Percentiles rank a stretch among this genome's conserved stretches.
Conservation (phyloP, 35 echinoderm and acorn worm species). For the Apostichopus japonicus region DNA sequence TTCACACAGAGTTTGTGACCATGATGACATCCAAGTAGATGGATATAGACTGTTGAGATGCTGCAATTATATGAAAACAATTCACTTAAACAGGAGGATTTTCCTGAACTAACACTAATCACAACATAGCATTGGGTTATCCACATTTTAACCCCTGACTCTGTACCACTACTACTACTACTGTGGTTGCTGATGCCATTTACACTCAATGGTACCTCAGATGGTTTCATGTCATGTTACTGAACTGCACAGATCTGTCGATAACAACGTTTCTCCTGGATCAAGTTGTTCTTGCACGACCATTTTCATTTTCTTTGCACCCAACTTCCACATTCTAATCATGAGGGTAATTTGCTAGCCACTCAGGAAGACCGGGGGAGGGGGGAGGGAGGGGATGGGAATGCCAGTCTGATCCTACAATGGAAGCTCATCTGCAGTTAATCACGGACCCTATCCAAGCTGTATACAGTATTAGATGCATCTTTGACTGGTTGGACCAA, state of each 20-base stretch:
- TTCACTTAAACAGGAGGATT: conserved; percentile 44
- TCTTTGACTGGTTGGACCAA: neutral
- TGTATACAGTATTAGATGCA: too few relatives aligned
- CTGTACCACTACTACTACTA: neutral
- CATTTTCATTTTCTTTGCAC: conserved; percentile 20
- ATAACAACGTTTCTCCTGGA: neutral
- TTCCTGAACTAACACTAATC: conserved; percentile 48
- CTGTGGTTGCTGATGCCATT: neutral
- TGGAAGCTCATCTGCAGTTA: neutral
- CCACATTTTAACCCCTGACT: conserved; percentile 5
- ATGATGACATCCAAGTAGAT: conserved; percentile 60
- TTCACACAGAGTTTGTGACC: conserved; percentile 58
- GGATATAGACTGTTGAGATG: neutral
- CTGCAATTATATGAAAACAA: conserved; percentile 41
- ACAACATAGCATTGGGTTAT: neutral
- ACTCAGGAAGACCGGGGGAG: neutral
- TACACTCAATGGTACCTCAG: neutral
- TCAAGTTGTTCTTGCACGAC: conserved; percentile 23
- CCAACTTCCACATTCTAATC: neutral
- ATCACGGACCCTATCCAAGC: neutral
- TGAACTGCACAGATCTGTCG: neutral
- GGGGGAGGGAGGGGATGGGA: too few relatives aligned
- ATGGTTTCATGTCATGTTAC: conserved; percentile 17
- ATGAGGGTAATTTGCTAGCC: conserved; percentile 38
- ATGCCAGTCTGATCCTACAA: neutral